These are phyloP conservation scores for Anthonomus grandis DNA, from an alignment of 1,140 invertebrate genomes.

Conservation along the genomic window DNA sequence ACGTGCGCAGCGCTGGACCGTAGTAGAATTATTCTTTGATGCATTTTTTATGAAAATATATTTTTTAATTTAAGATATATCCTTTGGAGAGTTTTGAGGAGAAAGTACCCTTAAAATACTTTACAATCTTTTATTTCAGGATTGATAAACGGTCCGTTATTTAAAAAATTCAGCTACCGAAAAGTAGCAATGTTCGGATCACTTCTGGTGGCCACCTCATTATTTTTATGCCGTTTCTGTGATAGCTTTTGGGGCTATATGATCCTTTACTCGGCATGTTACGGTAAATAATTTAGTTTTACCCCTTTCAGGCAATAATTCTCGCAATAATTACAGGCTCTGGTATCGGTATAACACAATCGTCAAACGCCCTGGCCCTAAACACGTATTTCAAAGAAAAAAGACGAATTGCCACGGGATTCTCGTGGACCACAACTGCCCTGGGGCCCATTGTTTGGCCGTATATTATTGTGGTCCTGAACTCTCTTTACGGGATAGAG, in stretches of 20 bases:
- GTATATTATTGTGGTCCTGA: conserved; percentile 45
- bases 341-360: conserved; percentile 58
- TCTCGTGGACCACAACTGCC: conserved; percentile 49
- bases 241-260: conserved; percentile 58
- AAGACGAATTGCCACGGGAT: conserved; percentile 49
- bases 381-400: conserved; percentile 52
- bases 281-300: conserved; percentile 29
- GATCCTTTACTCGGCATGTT: conserved; percentile 48
- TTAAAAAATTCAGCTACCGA: conserved; percentile 60
- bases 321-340: conserved; percentile 49
- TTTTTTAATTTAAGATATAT: not conserved
- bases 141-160: conserved; percentile 62
- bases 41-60: not conserved
- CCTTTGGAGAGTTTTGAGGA: too few relatives aligned
- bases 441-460: conserved; percentile 52
- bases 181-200: conserved; percentile 60
- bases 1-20: too few relatives aligned
- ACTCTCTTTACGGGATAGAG: conserved; percentile 45
- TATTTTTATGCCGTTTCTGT: conserved; percentile 57
- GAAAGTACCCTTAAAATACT: too few relatives aligned
- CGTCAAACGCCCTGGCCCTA: conserved; percentile 53
- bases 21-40: too few relatives aligned
- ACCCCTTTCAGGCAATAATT: not conserved
- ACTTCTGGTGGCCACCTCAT: conserved; percentile 49
- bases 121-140: conserved; percentile 50